Conservation (phyloP, 2,888 invertebrate species). For the Heliconius cydno region DNA sequence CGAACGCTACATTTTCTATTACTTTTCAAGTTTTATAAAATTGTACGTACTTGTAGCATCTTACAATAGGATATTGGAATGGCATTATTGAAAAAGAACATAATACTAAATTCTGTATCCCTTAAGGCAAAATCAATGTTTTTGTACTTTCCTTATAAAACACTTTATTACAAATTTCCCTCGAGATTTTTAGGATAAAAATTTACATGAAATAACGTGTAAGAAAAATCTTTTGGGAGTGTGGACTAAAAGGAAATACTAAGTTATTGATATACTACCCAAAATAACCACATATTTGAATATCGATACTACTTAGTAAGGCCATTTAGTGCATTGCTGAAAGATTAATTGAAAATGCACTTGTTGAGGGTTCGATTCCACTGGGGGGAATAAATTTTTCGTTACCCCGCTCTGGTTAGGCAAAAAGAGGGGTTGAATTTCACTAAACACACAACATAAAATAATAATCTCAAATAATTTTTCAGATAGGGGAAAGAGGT, state of each 20-base stretch:
- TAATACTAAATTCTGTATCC: constrained; percentile 22
- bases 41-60: not conserved
- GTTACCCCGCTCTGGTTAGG: too few relatives aligned
- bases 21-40: not conserved
- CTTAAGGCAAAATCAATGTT: constrained; percentile 29
- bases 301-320: too few relatives aligned
- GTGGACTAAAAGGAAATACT: constrained; percentile 35
- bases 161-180: constrained; percentile 53
- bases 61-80: constrained; percentile 15
- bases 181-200: constrained; percentile 45
- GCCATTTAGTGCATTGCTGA: too few relatives aligned
- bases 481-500: too few relatives aligned
- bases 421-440: too few relatives aligned
- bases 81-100: constrained; percentile 21
- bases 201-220: constrained; percentile 51
- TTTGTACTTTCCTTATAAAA: constrained; percentile 42
- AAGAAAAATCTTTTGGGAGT: constrained; percentile 42
- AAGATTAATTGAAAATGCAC: too few relatives aligned
- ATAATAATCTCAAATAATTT: too few relatives aligned
- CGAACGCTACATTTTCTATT: not conserved
- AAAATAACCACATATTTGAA: not conserved
- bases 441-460: too few relatives aligned
- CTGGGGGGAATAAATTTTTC: too few relatives aligned
- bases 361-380: too few relatives aligned
- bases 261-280: constrained; percentile 15